A percentile compares a stretch with the other conserved stretches of the same genome.
phyloP scores from a whole-genome alignment of 2,113 vertebrate species.

The Perca fluviatilis region DNA sequence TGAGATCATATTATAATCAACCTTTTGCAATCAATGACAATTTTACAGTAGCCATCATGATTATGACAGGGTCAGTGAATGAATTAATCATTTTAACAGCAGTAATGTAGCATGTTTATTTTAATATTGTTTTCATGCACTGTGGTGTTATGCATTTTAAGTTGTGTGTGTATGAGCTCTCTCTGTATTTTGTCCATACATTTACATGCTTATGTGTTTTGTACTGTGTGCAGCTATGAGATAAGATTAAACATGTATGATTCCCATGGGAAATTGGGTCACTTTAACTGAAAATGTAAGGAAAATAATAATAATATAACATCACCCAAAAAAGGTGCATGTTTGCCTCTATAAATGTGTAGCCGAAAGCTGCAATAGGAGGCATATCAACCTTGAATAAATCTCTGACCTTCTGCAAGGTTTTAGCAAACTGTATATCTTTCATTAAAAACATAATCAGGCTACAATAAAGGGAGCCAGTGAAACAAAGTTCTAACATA shows the following conservation, averaged over 20 bases:
- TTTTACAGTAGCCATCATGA: no score
- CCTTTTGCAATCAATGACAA: no score
- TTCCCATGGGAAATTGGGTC: slow-evolving; percentile 1
- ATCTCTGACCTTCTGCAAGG: slow-evolving; percentile 34
- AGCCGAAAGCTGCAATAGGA: slow-evolving; percentile 1
- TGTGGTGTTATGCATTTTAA: no score
- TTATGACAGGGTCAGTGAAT: no score
- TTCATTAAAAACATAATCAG: slow-evolving; percentile 30
- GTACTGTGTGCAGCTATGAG: not conserved
- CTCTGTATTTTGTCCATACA: no score
- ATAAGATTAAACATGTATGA: slow-evolving; percentile 11
- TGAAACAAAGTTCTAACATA: slow-evolving; percentile 19
- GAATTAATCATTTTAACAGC: no score
- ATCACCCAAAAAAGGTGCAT: not conserved
- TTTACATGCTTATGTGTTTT: not conserved
- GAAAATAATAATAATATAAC: slow-evolving; percentile 2
- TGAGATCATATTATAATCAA: no score
- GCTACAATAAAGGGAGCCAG: slow-evolving; percentile 7
- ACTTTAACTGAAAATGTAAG: slow-evolving; percentile 3
- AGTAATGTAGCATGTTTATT: no score
- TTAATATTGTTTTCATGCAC: no score
- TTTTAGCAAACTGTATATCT: slow-evolving; percentile 24
- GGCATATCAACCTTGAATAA: slow-evolving; percentile 7
- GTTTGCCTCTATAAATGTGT: slow-evolving; percentile 12
- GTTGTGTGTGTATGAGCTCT: no score